A percentile compares a stretch with the other conserved stretches of the same genome.
These are phyloP conservation scores for Callimorpha dominula DNA, from an alignment of 2,888 invertebrate genomes.

Conservation along the genomic window DNA sequence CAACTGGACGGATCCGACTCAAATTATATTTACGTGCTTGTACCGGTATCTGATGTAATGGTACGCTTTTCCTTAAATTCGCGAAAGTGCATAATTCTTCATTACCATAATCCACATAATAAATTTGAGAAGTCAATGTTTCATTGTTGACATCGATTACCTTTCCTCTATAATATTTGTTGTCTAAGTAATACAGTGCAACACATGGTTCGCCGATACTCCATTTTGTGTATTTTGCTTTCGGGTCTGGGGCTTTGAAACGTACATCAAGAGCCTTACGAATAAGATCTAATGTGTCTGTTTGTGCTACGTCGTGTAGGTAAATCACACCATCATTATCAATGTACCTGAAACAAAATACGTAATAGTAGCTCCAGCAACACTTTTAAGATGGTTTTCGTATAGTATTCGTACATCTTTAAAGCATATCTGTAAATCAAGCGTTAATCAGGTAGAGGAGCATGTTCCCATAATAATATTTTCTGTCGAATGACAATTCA, in stretches of 20 bases:
- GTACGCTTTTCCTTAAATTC: conserved; percentile 88
- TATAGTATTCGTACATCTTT: neutral
- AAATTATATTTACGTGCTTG: conserved; percentile 89
- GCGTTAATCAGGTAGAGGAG: too few relatives aligned
- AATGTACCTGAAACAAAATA: conserved; percentile 63
- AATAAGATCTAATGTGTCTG: conserved; percentile 81
- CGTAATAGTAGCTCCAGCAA: too few relatives aligned
- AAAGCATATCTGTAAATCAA: neutral
- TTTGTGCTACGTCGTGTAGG: conserved; percentile 69
- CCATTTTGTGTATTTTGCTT: conserved; percentile 86
- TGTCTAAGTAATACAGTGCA: conserved; percentile 89
- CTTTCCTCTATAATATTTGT: conserved; percentile 90
- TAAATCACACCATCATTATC: conserved; percentile 82
- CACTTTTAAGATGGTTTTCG: too few relatives aligned
- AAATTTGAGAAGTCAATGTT: conserved; percentile 80
- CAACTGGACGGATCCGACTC: conserved; percentile 66
- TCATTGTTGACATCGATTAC: conserved; percentile 80
- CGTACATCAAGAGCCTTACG: conserved; percentile 79
- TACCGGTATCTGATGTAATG: conserved; percentile 89
- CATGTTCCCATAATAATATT: too few relatives aligned
- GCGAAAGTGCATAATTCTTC: conserved; percentile 87
- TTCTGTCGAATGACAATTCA: too few relatives aligned
- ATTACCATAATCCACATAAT: conserved; percentile 95
- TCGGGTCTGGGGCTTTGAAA: conserved; percentile 77
- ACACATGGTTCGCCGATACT: conserved; percentile 89